Conservation (phyloP, 2,113 vertebrate species). For the Athene cunicularia region DNA sequence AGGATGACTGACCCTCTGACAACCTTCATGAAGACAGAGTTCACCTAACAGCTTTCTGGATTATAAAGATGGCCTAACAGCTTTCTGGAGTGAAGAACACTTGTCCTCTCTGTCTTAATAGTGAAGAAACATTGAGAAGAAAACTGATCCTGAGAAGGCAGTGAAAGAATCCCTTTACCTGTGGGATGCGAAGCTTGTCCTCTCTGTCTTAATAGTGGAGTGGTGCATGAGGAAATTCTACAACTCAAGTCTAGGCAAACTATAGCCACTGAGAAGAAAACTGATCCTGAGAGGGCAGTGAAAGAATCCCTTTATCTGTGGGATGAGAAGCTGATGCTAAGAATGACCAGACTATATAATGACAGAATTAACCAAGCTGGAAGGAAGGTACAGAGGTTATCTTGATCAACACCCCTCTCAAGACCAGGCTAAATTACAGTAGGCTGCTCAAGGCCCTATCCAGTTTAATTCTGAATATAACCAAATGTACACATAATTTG, state of each 20-base stretch:
- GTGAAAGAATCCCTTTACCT: neutral
- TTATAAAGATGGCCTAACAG: neutral
- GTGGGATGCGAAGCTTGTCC: neutral
- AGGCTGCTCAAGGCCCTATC: neutral
- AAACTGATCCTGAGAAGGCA: neutral
- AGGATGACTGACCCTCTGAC: neutral
- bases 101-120: neutral
- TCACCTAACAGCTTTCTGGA: neutral
- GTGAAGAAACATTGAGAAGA: neutral
- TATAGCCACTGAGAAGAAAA: neutral
- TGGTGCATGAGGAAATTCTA: neutral
- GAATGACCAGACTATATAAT: neutral
- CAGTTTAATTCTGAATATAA: neutral
- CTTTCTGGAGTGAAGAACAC: neutral
- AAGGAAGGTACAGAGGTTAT: neutral
- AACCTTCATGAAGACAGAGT: neutral
- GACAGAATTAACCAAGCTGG: neutral
- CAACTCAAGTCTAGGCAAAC: neutral
- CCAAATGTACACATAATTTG: neutral
- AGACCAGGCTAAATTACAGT: neutral
- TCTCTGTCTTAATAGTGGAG: neutral
- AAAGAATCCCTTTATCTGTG: neutral
- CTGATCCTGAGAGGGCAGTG: neutral
- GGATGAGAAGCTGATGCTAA: neutral
- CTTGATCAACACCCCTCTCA: neutral